Conservation (phyloP, 2,888 invertebrate genomes). For the Sesia bembeciformis region DNA sequence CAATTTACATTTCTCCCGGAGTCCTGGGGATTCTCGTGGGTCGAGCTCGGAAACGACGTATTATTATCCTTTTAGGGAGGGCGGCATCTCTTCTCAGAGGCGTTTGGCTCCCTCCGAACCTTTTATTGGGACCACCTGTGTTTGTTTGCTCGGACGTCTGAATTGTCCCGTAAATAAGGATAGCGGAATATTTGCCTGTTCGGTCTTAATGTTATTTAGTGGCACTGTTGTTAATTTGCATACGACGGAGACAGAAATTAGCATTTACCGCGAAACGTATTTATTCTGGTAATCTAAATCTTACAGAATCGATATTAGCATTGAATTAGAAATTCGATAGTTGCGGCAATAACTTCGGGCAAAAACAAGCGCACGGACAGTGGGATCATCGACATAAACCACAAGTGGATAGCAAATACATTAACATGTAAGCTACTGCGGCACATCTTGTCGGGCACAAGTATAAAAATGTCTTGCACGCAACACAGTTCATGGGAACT, state of each 20-base stretch:
- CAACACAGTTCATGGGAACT: slow-evolving; percentile 65
- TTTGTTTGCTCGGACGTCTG: slow-evolving; percentile 63
- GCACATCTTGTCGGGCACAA: slow-evolving; percentile 48
- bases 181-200: slow-evolving; percentile 59
- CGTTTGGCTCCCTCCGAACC: slow-evolving; percentile 52
- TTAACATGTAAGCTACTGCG: slow-evolving; percentile 47
- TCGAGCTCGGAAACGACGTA: slow-evolving; percentile 63
- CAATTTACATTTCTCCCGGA: slow-evolving; percentile 68
- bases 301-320: slow-evolving; percentile 14
- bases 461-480: slow-evolving; percentile 62
- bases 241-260: slow-evolving; percentile 51
- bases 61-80: slow-evolving; percentile 74
- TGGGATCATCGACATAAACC: slow-evolving; percentile 8
- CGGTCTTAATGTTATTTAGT: slow-evolving; percentile 60
- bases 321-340: slow-evolving; percentile 41
- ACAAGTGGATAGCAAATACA: slow-evolving; percentile 28
- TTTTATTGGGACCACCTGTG: slow-evolving; percentile 72
- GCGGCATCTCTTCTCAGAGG: slow-evolving; percentile 60
- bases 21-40: slow-evolving; percentile 46
- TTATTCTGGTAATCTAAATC: slow-evolving; percentile 9
- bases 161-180: slow-evolving; percentile 73
- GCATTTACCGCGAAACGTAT: slow-evolving; percentile 28
- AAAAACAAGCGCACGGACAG: slow-evolving; percentile 5
- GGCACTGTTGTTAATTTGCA: slow-evolving; percentile 56
- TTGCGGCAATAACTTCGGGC: slow-evolving; percentile 7